phyloP scores from a whole-genome alignment of 2,113 vertebrate genomes.

The Oreocharis arfaki region DNA sequence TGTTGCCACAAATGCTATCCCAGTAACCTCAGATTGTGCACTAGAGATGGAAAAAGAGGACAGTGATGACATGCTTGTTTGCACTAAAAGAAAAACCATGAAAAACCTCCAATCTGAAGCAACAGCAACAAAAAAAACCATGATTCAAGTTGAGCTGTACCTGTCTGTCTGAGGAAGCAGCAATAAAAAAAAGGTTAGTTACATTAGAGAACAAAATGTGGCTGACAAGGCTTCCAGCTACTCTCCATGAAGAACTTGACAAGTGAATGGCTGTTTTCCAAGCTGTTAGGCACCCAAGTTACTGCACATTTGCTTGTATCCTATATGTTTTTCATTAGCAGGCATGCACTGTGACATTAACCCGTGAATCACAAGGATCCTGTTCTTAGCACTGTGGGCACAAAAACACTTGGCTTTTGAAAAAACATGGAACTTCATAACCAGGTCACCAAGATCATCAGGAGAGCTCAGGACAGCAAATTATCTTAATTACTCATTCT shows the following conservation, averaged over 20 bases:
- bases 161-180: background rate
- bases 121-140: background rate
- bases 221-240: background rate
- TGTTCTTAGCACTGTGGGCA: background rate
- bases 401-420: background rate
- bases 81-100: background rate
- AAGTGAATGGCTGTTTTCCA: constrained; percentile 31
- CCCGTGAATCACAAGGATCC: background rate
- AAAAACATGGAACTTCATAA: background rate
- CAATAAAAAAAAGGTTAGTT: background rate
- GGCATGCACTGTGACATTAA: background rate
- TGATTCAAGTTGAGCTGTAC: background rate
- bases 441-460: background rate
- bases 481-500: background rate
- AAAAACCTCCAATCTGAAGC: background rate
- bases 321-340: background rate
- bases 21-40: background rate
- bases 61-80: background rate
- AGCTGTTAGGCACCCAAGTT: background rate
- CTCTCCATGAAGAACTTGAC: background rate
- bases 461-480: background rate
- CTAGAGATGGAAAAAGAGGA: background rate
- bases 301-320: background rate
- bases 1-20: background rate
- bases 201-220: background rate